Conservation (phyloP, 2,888 invertebrate genomes). For the Cerastoderma edule region DNA sequence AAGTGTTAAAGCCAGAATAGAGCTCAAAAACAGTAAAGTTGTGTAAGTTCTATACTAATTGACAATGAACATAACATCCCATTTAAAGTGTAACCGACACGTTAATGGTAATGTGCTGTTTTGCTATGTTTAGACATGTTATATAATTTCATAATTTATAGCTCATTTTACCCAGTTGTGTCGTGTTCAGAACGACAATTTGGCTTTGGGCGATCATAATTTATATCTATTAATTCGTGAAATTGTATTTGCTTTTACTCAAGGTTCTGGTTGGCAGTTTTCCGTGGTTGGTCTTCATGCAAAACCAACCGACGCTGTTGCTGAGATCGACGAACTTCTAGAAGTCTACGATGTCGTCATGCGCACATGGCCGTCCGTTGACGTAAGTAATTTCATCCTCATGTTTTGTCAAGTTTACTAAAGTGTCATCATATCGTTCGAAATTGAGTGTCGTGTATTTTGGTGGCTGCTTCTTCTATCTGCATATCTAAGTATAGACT, state of each 20-base stretch:
- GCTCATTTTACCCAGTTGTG: no score
- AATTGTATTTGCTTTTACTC: neutral
- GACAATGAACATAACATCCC: no score
- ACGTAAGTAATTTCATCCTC: neutral
- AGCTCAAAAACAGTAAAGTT: no score
- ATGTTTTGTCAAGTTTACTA: neutral
- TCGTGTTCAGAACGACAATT: neutral
- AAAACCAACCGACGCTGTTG: constrained; percentile 65
- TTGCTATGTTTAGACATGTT: neutral
- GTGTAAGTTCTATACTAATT: no score
- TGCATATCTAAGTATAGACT: neutral
- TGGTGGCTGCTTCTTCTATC: neutral
- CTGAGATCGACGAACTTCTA: constrained; percentile 62
- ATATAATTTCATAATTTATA: neutral
- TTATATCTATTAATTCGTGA: neutral
- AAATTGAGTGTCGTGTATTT: no score
- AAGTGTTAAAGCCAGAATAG: no score
- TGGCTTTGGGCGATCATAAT: neutral
- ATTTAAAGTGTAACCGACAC: no score
- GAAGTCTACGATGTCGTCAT: constrained; percentile 60
- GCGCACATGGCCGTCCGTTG: constrained; percentile 27
- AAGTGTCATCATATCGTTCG: no score
- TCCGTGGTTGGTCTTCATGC: constrained; percentile 67
- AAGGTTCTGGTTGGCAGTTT: constrained; percentile 47
- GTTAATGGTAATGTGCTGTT: no score